Evolutionary conservation across 2,888 invertebrate genomes (phyloP).

Genomic region (Acanthosepion lycidas): DNA sequence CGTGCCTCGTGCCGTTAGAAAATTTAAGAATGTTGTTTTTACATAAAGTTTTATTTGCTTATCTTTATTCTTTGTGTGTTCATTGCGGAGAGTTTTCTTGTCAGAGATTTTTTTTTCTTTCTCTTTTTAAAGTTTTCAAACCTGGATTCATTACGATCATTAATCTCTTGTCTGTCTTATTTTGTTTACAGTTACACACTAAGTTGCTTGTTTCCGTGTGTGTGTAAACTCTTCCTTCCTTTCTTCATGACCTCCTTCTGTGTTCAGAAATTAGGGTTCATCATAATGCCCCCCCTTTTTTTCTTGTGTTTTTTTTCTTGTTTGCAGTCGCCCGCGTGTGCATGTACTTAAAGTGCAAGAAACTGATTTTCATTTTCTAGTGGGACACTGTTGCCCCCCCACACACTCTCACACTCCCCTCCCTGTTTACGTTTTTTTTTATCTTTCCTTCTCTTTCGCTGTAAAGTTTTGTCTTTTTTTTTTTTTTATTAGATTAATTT

Average conservation of each 20-base stretch:
- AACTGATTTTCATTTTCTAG: background rate
- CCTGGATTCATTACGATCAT: background rate
- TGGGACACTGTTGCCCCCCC: background rate
- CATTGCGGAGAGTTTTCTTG: too few relatives aligned
- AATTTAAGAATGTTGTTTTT: too few relatives aligned
- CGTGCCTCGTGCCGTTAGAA: background rate
- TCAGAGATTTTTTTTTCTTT: background rate
- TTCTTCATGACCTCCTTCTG: background rate
- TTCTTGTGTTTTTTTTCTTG: background rate
- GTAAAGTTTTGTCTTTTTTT: too few relatives aligned
- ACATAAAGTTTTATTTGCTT: too few relatives aligned
- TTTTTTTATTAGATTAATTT: too few relatives aligned
- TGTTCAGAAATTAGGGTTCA: background rate
- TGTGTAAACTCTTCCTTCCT: background rate
- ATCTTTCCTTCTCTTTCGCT: too few relatives aligned
- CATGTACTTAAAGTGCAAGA: conserved; percentile 33
- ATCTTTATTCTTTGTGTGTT: too few relatives aligned
- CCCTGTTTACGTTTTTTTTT: too few relatives aligned
- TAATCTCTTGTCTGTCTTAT: background rate
- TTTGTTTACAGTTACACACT: background rate
- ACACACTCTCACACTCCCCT: too few relatives aligned
- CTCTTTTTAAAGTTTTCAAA: background rate
- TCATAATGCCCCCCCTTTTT: background rate
- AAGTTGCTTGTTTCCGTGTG: background rate
- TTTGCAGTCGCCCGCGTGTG: conserved; percentile 1